Percentiles rank a stretch among this genome's conserved stretches.
These are phyloP conservation scores for Dendronephthya gigantea DNA, from an alignment of 64 coral and sea anemone genomes.

Conservation along the genomic window DNA sequence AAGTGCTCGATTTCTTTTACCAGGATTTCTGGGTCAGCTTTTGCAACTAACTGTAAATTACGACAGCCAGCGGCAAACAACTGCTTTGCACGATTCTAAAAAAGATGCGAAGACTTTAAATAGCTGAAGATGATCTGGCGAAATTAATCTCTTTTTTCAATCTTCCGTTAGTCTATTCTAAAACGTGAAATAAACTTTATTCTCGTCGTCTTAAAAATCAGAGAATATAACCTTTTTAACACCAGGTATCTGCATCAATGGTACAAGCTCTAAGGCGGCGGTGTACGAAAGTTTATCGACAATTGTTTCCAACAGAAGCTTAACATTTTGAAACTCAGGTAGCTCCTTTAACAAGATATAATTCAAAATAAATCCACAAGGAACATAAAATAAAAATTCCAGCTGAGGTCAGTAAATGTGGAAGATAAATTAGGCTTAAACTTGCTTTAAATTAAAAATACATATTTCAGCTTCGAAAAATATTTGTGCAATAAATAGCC, in stretches of 20 bases:
- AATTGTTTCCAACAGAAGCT: constrained; percentile 68
- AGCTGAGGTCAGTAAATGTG: no score
- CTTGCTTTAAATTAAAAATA: no score
- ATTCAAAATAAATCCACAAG: not conserved
- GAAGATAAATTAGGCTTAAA: no score
- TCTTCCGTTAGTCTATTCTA: no score
- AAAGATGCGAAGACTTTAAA: not conserved
- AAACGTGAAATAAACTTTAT: no score
- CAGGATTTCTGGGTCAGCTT: constrained; percentile 37
- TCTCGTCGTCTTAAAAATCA: no score
- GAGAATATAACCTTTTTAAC: constrained; percentile 94
- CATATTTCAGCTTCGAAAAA: no score
- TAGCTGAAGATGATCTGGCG: not conserved
- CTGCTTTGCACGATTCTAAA: constrained; percentile 71
- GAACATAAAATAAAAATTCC: not conserved
- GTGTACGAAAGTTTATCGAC: constrained; percentile 77
- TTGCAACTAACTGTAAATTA: constrained; percentile 50
- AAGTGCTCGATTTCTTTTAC: constrained; percentile 70
- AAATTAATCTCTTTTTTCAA: no score
- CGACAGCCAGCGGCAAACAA: constrained; percentile 69
- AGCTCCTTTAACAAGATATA: constrained; percentile 52
- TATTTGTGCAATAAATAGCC: no score
- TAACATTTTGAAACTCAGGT: constrained; percentile 68
- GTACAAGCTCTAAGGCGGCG: constrained; percentile 70
- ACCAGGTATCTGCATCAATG: constrained; percentile 70